Evolutionary conservation across 2,888 invertebrate species (phyloP), one percentile per base, ranked within the genome.

Genomic region (Troides oblongomaculatus): DNA sequence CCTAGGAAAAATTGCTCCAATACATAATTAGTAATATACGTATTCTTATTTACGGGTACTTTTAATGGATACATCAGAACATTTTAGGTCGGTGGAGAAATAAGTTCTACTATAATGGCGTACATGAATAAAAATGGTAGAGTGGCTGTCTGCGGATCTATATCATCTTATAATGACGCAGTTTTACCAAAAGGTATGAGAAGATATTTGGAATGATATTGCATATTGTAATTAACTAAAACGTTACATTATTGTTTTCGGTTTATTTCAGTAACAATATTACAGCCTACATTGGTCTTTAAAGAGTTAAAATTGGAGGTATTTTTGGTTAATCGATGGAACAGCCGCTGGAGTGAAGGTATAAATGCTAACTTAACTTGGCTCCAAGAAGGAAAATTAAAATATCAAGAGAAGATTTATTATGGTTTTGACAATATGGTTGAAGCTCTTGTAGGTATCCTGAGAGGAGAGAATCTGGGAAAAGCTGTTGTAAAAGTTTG

Each of bases 351-450:
- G 94, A 80, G 87, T 30, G 95, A 95, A 83, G 96, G 95, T 3
- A 91, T 95, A 43, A 79, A 89, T 43, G 93, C 94, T 74, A 95
- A 96, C 84, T 77, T 93, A n/a, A 83, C 93, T 70, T 95, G 94
- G 95, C 85, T 96, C 70, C 85, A 87, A 63, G 94, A 95, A 88
- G 96, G 96, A 58, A 96, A 96, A 85, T 77, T 97, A 17, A 94
- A 94, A 78, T 95, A 95, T 79, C 90, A 90, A 73, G 96, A 97
- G 84, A 95, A 95, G 62, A 80, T 95, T 2, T 95, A 95, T 2
- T 87, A 95, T 71, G 96, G 96, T 2, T 96, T 96, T 84, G 95
- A 96, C 73, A 95, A 95, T 76, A 95, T 95, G 94, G 95, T 95
- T 2, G 91, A 94, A 63, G 96, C 96, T 53, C 94, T 96, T 72